These are phyloP conservation scores for Pristionchus pacificus DNA, from an alignment of 1,140 invertebrate genomes.

Conservation along the genomic window DNA sequence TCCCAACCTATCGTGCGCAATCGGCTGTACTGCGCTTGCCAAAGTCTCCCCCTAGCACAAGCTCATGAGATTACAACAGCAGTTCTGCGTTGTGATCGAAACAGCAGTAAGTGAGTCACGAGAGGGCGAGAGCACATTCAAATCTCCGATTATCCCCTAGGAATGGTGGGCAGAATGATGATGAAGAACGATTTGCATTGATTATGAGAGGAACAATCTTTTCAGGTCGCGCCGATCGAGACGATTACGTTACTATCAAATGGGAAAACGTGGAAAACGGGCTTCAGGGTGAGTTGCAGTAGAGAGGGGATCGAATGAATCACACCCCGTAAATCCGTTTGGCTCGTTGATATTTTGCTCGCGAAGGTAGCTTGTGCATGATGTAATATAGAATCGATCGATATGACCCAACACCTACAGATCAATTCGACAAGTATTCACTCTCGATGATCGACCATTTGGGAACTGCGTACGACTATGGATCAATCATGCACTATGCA, in stretches of 20 bases:
- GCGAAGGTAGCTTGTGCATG: too few relatives aligned
- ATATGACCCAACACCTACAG: constrained; percentile 15
- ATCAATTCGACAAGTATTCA: constrained; percentile 44
- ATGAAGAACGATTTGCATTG: background rate
- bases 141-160: too few relatives aligned
- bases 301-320: too few relatives aligned
- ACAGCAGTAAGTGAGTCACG: too few relatives aligned
- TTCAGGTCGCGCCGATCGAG: constrained; percentile 67
- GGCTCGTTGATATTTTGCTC: too few relatives aligned
- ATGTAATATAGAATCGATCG: background rate
- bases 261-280: constrained; percentile 66
- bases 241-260: constrained; percentile 66
- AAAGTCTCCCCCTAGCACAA: too few relatives aligned
- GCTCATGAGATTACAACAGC: too few relatives aligned
- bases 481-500: constrained; percentile 60
- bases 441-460: constrained; percentile 43
- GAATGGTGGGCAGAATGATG: background rate
- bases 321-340: too few relatives aligned
- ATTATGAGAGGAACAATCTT: constrained; percentile 55
- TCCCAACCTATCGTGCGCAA: too few relatives aligned
- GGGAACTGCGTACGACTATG: constrained; percentile 56
- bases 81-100: too few relatives aligned
- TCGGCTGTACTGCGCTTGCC: too few relatives aligned
- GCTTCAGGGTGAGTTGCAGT: constrained; percentile 38
- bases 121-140: too few relatives aligned